Conservation (phyloP, 2,888 invertebrate species). For the Dilophus febrilis region DNA sequence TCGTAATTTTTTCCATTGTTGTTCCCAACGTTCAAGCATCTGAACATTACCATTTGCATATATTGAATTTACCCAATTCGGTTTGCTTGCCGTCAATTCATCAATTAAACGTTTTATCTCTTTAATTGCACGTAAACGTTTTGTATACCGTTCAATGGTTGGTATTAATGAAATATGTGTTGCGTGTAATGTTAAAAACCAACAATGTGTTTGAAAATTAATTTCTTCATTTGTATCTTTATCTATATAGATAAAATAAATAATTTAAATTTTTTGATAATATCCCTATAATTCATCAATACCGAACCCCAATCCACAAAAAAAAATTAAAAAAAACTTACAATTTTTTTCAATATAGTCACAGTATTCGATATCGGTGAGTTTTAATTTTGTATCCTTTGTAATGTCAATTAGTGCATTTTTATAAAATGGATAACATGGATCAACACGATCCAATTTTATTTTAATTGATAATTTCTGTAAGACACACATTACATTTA, state of each 20-base stretch:
- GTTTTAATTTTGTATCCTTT: conserved; percentile 68
- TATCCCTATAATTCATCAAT: background rate
- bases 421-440: conserved; percentile 75
- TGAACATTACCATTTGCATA: conserved; percentile 56
- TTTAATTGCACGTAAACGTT: conserved; percentile 44
- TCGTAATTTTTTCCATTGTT: conserved; percentile 61
- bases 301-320: background rate
- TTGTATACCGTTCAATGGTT: conserved; percentile 67
- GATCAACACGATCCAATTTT: conserved; percentile 77
- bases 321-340: conserved; percentile 22
- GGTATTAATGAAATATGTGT: conserved; percentile 87
- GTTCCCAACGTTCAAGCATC: conserved; percentile 70
- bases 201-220: conserved; percentile 92
- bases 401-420: conserved; percentile 52
- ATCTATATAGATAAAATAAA: conserved; percentile 10
- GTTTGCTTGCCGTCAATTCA: conserved; percentile 63
- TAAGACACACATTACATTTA: conserved; percentile 80
- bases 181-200: conserved; percentile 88
- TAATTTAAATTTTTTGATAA: background rate
- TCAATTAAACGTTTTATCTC: conserved; percentile 79
- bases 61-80: conserved; percentile 63
- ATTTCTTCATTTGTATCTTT: conserved; percentile 46
- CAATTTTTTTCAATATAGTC: conserved; percentile 54
- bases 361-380: conserved; percentile 63
- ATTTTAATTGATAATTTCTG: conserved; percentile 82